phyloP scores from a whole-genome alignment of 2,888 invertebrate species.

The Heliconius sara region DNA sequence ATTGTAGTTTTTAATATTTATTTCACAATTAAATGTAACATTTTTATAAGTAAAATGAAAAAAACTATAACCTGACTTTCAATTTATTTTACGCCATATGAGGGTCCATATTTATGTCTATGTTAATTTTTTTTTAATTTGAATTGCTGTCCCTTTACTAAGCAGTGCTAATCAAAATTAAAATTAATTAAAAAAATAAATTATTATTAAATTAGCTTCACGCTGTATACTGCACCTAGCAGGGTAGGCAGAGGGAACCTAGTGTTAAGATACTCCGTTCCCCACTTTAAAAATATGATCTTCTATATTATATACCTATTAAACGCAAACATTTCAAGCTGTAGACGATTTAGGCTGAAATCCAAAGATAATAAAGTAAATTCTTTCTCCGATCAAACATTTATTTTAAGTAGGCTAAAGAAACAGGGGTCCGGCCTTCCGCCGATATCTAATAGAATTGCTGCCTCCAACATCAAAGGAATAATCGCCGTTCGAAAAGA shows the following conservation, averaged over 20 bases:
- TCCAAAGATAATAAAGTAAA: conserved; percentile 34
- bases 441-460: conserved; percentile 48
- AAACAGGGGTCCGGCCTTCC: conserved; percentile 40
- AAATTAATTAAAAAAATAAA: too few relatives aligned
- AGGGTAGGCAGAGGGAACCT: too few relatives aligned
- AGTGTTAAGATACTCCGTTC: too few relatives aligned
- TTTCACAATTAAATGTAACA: neutral
- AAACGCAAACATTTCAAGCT: neutral
- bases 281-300: neutral
- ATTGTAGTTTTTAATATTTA: neutral
- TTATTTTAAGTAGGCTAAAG: conserved; percentile 45
- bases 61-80: neutral
- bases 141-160: too few relatives aligned
- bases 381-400: conserved; percentile 39
- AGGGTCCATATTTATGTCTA: too few relatives aligned
- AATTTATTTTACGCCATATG: neutral
- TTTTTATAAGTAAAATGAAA: neutral
- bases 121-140: too few relatives aligned
- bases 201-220: too few relatives aligned
- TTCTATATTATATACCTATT: neutral
- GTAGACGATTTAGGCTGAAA: neutral
- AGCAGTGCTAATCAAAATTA: too few relatives aligned
- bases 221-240: too few relatives aligned
- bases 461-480: conserved; percentile 53
- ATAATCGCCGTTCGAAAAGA: conserved; percentile 52